Base-by-base conservation (phyloP, 2,113 vertebrate species). In the Pteronura brasiliensis region DNA sequence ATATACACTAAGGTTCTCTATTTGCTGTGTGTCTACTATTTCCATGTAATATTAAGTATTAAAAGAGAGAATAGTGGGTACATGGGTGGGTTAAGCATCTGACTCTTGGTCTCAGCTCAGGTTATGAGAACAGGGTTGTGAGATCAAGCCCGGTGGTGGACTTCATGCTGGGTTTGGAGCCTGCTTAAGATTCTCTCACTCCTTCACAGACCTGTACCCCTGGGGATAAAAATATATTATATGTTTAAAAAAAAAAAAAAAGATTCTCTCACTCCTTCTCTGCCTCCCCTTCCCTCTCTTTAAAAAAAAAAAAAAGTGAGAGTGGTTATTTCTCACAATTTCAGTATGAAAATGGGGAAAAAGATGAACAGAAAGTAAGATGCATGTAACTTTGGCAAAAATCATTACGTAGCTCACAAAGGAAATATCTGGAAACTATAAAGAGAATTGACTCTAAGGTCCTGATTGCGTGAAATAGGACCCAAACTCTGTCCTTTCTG, bases 381-480 rank as follows among this genome's bases (percentile, higher is more conserved):
- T 55, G 17, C 57, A 65, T 57, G 17, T 6, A 81, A 84, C n/a
- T 65, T 85, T 29, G 9, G 9, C 90, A 83, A 88, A 95, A 96
- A 52, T 90, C 94, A 85, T 87, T 79, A 67, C 23, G 18, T 81
- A 71, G 23, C 13, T 84, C 69, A 94, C 44, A 94, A 57, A 87
- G 47, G 63, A 89, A 81, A 87, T 84, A 97, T 88, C 88, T 96
- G 49, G 34, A 93, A 96, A 95, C 76, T 71, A 69, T 65, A 87
- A 93, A 80, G 90, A 96, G 93, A 95, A 96, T 55, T 79, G 59
- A 79, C 23, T 71, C 17, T 71, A 93, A 39, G 87, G 21, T 92
- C 55, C 47, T 88, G 87, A 63, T 42, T 80, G 34, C 55, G 80
- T 55, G 61, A 91, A 92, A 91, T 23, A 71, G 42, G 44, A 95